phyloP scores from a whole-genome alignment of 2,113 vertebrate species.

The Tupaia chinensis region DNA sequence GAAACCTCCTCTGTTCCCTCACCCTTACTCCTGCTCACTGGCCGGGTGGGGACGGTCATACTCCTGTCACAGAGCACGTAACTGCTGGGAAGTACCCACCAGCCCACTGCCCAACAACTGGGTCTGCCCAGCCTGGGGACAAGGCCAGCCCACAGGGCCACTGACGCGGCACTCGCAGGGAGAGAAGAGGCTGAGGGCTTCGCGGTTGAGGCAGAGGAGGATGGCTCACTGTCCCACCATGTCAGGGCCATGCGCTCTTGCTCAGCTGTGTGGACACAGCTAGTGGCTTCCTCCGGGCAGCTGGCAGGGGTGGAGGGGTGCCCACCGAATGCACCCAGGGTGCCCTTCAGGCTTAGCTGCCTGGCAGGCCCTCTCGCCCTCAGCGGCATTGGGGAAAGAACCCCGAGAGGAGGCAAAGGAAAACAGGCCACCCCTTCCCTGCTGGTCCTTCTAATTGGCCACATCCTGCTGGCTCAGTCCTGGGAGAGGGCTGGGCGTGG shows the following conservation, averaged over 20 bases:
- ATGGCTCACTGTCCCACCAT: neutral
- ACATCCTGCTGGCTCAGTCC: conserved; percentile 28
- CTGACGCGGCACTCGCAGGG: too few relatives aligned
- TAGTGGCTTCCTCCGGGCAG: neutral
- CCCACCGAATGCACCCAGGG: neutral
- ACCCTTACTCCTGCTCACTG: fast-evolving
- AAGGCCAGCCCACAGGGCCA: neutral
- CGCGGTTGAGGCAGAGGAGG: neutral
- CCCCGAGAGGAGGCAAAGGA: neutral
- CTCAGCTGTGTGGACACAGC: conserved; percentile 48
- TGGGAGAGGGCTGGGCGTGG: conserved; percentile 54
- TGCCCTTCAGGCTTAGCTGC: neutral
- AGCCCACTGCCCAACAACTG: neutral
- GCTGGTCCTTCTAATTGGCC: conserved; percentile 26
- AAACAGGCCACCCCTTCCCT: neutral
- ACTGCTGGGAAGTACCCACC: neutral
- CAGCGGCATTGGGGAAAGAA: neutral
- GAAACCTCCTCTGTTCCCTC: neutral
- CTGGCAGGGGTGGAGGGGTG: neutral
- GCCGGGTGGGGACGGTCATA: neutral
- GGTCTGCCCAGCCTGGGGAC: neutral
- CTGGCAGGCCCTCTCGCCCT: neutral
- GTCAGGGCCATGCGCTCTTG: neutral
- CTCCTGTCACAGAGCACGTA: neutral
- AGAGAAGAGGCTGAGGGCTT: neutral